Evolutionary conservation across 1,140 invertebrate species (phyloP).

Genomic region (Drosophila hydei): DNA sequence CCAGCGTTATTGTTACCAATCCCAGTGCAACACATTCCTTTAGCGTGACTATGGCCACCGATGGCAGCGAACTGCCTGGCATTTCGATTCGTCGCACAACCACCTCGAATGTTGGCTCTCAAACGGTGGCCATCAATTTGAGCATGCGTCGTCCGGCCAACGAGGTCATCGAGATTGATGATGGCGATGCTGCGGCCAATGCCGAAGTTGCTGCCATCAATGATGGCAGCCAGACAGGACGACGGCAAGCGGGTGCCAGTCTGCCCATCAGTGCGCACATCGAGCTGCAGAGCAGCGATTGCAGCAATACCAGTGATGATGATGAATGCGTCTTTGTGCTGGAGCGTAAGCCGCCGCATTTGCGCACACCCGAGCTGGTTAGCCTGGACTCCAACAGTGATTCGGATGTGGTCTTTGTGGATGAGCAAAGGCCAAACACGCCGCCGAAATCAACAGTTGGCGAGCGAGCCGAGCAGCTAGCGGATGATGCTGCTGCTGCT

Average conservation of each 20-base stretch:
- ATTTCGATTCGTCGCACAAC: slow-evolving; percentile 65
- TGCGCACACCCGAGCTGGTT: slow-evolving; percentile 86
- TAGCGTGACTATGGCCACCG: slow-evolving; percentile 67
- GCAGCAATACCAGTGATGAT: slow-evolving; percentile 50
- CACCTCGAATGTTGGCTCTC: slow-evolving; percentile 68
- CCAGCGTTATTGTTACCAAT: slow-evolving; percentile 75
- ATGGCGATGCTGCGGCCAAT: slow-evolving; percentile 69
- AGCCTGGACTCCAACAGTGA: slow-evolving; percentile 85
- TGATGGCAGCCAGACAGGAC: slow-evolving; percentile 48
- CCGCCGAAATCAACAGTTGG: neutral
- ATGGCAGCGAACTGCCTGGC: slow-evolving; percentile 69
- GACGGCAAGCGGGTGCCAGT: slow-evolving; percentile 57
- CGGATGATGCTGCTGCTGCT: neutral
- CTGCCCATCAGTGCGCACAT: slow-evolving; percentile 72
- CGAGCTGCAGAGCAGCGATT: slow-evolving; percentile 69
- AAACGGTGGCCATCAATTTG: slow-evolving; percentile 71
- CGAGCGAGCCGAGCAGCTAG: neutral
- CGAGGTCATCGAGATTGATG: slow-evolving; percentile 73
- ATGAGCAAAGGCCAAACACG: slow-evolving; percentile 50
- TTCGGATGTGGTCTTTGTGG: slow-evolving; percentile 86
- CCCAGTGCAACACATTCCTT: slow-evolving; percentile 72
- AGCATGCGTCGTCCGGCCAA: slow-evolving; percentile 66
- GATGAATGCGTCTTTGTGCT: slow-evolving; percentile 80
- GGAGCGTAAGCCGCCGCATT: slow-evolving; percentile 85
- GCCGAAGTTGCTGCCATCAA: slow-evolving; percentile 71